Evolutionary conservation across 2,113 vertebrate species (phyloP).

Genomic region (Carettochelys insculpta): DNA sequence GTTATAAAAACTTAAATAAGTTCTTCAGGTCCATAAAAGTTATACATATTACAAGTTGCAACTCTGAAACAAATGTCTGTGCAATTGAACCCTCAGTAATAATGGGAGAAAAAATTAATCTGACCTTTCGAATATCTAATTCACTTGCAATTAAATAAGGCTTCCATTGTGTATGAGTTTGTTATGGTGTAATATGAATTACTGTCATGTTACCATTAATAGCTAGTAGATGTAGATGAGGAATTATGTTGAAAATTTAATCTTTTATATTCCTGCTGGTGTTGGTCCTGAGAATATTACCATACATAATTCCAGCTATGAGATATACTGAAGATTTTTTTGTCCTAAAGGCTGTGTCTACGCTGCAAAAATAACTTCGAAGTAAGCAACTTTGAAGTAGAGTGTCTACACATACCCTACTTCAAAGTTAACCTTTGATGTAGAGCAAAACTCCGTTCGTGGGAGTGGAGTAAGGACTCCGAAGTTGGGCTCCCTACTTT

Average conservation of each 20-base stretch:
- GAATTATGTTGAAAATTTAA: neutral
- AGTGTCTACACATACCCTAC: no score
- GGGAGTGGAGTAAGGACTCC: no score
- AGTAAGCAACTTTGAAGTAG: no score
- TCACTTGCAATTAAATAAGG: neutral
- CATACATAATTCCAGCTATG: neutral
- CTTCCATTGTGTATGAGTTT: neutral
- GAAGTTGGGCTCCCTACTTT: no score
- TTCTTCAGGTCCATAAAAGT: neutral
- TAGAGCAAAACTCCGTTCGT: no score
- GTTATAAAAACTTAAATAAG: neutral
- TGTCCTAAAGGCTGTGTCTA: no score
- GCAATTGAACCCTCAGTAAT: neutral
- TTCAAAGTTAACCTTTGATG: no score
- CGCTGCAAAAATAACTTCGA: no score
- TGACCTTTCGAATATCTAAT: neutral
- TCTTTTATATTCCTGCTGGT: neutral
- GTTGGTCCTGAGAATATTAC: neutral
- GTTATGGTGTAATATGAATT: neutral
- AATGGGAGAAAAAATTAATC: neutral
- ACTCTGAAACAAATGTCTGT: slow-evolving; percentile 10
- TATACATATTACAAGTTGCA: slow-evolving; percentile 15
- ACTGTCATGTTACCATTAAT: neutral
- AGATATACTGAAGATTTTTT: neutral
- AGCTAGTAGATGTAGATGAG: neutral